Evolutionary conservation across 2,113 vertebrate genomes (phyloP), one percentile per base, ranked within the genome.

Genomic region (Carettochelys insculpta): DNA sequence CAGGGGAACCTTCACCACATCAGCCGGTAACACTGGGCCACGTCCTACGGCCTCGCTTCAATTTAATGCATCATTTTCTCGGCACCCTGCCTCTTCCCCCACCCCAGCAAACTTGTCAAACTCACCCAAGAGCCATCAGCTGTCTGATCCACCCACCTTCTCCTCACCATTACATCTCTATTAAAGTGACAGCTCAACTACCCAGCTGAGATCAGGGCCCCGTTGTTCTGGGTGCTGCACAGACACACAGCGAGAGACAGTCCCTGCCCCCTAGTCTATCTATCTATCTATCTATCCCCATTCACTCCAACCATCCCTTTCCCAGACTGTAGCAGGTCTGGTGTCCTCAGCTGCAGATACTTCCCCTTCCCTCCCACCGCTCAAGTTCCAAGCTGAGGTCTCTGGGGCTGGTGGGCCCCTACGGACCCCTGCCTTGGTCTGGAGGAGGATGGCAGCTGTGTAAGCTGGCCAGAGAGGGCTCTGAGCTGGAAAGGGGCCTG

Each of bases 71-170:
- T 2, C 7, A 41, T 11, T 38, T 38, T n/a, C 65, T 68, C 9
- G 1, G n/a, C 65, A 68, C 65, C 4, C 8, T 22, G 31, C 29
- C 13, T 13, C 5, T 61, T 1, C 6, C 2, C 61, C 34, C 65
- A n/a, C n/a, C n/a, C n/a, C n/a, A n/a, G n/a, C 2, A 9, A 71
- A 11, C 20, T 19, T 4, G 1, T 24, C 19, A 22, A 19, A 38
- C n/a, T 38, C 20, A 41, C 65, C 38, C 65, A 41, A 19, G 22
- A 22, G 10, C 65, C 65, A 71, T 11, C 65, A 71, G 2, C 24
- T 5, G 20, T n/a, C 53, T 4, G 24, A 1, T 10, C 22, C 52
- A 3, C 52, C 20, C n/a, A 9, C 4, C 19, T 16, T 1, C 20
- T 20, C 5, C 65, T 41, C 41, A n/a, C n/a, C 41, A 11, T 38